Percentiles rank a stretch among this genome's conserved stretches.
Evolutionary conservation across 2,113 vertebrate species (phyloP).

Genomic region (Leptocoma aspasia): DNA sequence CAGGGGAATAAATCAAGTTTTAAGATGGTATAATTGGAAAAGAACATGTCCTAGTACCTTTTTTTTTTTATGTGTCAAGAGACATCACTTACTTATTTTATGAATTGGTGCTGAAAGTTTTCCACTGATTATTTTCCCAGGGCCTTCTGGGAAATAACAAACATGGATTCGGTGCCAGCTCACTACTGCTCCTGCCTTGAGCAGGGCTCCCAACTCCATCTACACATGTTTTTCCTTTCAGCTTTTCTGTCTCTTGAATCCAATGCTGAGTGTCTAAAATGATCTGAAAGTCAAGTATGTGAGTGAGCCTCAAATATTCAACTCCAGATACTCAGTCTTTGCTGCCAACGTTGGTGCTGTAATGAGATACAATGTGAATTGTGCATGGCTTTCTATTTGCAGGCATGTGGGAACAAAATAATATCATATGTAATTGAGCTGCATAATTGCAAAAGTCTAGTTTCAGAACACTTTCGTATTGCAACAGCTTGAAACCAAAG

Average conservation of each 20-base stretch:
- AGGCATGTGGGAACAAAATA: background rate
- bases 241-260: background rate
- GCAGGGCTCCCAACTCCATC: background rate
- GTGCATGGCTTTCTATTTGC: background rate
- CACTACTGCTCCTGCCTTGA: background rate
- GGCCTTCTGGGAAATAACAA: background rate
- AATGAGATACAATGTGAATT: background rate
- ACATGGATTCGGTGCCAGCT: background rate
- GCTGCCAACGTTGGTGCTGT: background rate
- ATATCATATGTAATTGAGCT: background rate
- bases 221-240: background rate
- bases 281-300: background rate
- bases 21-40: background rate
- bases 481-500: background rate
- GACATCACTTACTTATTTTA: background rate
- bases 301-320: background rate
- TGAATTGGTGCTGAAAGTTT: background rate
- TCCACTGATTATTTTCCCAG: background rate
- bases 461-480: background rate
- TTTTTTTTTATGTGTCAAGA: background rate
- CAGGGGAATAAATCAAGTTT: background rate
- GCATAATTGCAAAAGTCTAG: background rate
- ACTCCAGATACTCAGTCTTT: background rate
- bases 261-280: background rate
- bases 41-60: background rate